Conservation (phyloP, 2,113 vertebrate species). For the Bos javanicus region DNA sequence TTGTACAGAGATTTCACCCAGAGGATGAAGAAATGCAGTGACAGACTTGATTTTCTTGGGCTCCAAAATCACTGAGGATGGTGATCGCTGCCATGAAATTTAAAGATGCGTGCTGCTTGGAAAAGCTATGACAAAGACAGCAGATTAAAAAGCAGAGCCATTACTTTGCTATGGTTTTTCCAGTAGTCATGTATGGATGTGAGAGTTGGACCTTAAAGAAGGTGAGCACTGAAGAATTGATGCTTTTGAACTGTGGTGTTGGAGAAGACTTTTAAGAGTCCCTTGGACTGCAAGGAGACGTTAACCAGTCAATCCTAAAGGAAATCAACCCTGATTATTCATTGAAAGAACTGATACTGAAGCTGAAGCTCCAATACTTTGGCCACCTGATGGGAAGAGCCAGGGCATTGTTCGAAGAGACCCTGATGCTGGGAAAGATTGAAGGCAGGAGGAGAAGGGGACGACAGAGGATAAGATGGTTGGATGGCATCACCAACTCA, state of each 20-base stretch:
- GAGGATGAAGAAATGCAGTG: neutral
- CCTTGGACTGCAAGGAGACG: neutral
- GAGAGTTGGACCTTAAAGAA: neutral
- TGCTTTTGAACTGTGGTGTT: neutral
- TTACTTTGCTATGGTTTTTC: neutral
- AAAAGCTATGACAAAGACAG: neutral
- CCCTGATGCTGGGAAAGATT: neutral
- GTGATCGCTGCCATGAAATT: neutral
- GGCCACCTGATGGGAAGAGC: neutral
- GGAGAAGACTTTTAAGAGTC: neutral
- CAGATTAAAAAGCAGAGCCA: neutral
- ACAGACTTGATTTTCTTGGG: neutral
- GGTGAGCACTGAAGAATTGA: neutral
- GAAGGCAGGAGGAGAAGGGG: neutral
- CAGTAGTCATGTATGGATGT: neutral
- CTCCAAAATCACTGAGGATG: neutral
- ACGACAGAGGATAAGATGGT: accelerated
- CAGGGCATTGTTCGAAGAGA: neutral
- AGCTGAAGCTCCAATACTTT: neutral
- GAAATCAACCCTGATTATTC: neutral
- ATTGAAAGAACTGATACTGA: neutral
- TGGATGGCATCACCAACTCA: neutral
- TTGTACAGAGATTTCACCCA: neutral
- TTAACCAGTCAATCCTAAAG: neutral
- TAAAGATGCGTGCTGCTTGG: neutral